A percentile compares a stretch with the other conserved stretches of the same genome.
Conservation (phyloP, 2,888 invertebrate species). For the Sericinus montela region DNA sequence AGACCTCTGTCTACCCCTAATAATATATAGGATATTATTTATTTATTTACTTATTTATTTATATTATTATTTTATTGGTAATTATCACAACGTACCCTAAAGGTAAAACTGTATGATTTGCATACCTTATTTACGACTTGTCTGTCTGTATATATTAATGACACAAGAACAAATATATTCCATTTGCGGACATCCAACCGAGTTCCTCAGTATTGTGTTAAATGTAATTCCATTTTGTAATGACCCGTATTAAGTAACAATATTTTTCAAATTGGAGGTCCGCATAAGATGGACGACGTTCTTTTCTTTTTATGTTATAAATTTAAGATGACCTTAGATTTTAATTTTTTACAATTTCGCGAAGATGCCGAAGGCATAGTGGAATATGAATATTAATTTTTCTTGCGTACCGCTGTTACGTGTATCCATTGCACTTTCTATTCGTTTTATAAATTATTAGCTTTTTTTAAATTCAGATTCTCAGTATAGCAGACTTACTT, state of each 20-base stretch:
- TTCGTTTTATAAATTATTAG: constrained; percentile 1
- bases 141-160: constrained; percentile 62
- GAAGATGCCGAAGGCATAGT: constrained; percentile 63
- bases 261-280: constrained; percentile 28
- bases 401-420: constrained; percentile 37
- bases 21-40: no score
- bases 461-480: no score
- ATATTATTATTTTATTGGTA: no score
- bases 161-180: constrained; percentile 64
- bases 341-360: constrained; percentile 75
- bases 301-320: constrained; percentile 53
- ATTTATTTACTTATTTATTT: no score
- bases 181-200: constrained; percentile 35
- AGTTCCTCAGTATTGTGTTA: constrained; percentile 52
- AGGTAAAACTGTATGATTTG: constrained; percentile 52
- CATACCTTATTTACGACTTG: constrained; percentile 65
- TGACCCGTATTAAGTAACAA: constrained; percentile 24
- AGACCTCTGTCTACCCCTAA: no score
- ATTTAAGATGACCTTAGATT: constrained; percentile 55
- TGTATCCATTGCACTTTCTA: constrained; percentile 37
- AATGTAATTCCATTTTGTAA: constrained; percentile 30
- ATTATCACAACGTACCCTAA: constrained; percentile 30
- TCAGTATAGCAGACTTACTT: no score
- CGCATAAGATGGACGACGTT: constrained; percentile 29
- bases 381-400: constrained; percentile 68